phyloP scores from a whole-genome alignment of 2,797 vertebrate species.

The Sebastes itinus region DNA sequence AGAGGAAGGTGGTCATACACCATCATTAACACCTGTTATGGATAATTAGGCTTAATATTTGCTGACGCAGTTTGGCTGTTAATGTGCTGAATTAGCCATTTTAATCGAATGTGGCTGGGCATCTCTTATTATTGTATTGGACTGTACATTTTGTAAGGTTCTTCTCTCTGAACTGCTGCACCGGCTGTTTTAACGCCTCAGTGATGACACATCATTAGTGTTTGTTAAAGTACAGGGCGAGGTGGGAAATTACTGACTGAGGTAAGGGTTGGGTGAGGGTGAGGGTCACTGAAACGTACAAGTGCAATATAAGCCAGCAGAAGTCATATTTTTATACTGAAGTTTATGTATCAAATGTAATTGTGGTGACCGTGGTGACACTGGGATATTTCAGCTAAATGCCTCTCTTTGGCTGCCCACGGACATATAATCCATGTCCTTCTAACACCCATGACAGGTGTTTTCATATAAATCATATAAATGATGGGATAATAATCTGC shows the following conservation, averaged over 20 bases:
- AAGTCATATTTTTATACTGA: neutral
- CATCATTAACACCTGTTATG: slow-evolving; percentile 2
- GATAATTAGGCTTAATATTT: slow-evolving; percentile 21
- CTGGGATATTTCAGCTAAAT: neutral
- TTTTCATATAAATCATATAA: neutral
- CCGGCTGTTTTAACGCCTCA: neutral
- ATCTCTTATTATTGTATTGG: neutral
- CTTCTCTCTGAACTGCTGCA: slow-evolving; percentile 7
- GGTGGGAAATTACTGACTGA: slow-evolving; percentile 19
- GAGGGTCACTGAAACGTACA: slow-evolving; percentile 2
- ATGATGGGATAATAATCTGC: neutral
- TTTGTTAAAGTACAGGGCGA: neutral
- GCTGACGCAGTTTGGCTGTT: slow-evolving; percentile 8
- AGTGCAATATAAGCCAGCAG: neutral
- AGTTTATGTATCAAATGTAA: neutral
- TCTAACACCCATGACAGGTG: neutral
- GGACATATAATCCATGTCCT: neutral
- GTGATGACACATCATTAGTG: slow-evolving; percentile 12
- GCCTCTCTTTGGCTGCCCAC: neutral
- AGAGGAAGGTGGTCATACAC: neutral
- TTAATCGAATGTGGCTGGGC: neutral
- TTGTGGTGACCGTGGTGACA: neutral
- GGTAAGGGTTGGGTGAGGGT: neutral
- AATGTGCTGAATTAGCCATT: neutral
- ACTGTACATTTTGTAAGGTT: neutral